Conservation (phyloP, 2,797 vertebrate genomes). For the Esox masquinongy region DNA sequence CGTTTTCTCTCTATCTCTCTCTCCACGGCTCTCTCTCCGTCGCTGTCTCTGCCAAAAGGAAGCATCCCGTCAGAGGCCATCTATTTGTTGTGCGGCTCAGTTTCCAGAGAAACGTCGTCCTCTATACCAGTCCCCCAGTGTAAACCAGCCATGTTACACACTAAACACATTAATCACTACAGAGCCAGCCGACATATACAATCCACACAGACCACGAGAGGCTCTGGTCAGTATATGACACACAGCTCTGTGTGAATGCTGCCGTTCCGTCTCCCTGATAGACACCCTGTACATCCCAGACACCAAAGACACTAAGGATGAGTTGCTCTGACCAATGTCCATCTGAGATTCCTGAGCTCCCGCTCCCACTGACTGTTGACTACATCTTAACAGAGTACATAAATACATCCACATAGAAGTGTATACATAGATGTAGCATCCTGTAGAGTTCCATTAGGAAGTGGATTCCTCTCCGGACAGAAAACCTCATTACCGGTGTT, state of each 20-base stretch:
- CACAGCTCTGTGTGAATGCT: not conserved
- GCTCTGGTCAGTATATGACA: slow-evolving; percentile 41
- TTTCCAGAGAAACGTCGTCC: slow-evolving; percentile 52
- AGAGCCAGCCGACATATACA: slow-evolving; percentile 64
- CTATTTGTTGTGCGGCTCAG: slow-evolving; percentile 51
- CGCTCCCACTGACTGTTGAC: not conserved
- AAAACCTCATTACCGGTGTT: not conserved
- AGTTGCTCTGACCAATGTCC: not conserved
- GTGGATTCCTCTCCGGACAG: not conserved
- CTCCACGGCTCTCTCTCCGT: not conserved
- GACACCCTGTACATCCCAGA: slow-evolving; percentile 6
- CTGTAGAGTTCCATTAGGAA: not conserved
- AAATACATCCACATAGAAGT: no score
- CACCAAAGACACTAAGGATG: not conserved
- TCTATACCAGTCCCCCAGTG: slow-evolving; percentile 52
- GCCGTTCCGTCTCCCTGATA: not conserved
- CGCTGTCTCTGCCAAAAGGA: not conserved
- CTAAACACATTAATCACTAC: slow-evolving; percentile 67
- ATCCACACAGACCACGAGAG: slow-evolving; percentile 30
- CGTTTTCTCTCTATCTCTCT: not conserved
- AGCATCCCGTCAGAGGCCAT: slow-evolving; percentile 13
- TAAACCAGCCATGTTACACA: slow-evolving; percentile 41
- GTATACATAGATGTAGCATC: no score
- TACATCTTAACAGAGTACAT: not conserved
- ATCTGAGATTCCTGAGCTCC: not conserved